Conservation (phyloP, 2,797 vertebrate genomes). For the Ctenopoma kingsleyae region DNA sequence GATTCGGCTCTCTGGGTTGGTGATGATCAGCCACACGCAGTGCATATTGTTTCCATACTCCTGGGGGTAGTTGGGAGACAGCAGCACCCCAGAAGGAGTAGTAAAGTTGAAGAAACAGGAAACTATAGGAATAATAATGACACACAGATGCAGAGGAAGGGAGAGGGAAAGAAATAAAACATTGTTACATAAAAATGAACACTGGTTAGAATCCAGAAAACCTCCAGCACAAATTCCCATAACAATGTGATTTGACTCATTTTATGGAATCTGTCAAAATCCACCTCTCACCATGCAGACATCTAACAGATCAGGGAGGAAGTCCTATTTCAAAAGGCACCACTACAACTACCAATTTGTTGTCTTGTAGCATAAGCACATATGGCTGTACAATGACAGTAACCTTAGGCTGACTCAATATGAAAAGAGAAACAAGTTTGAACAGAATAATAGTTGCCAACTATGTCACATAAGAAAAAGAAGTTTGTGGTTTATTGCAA, state of each 20-base stretch:
- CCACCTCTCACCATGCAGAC: neutral
- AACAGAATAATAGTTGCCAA: neutral
- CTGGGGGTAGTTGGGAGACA: slow-evolving; percentile 98
- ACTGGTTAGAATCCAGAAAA: slow-evolving; percentile 21
- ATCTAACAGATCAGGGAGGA: slow-evolving; percentile 8
- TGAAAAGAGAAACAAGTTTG: neutral
- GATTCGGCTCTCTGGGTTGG: slow-evolving; percentile 94
- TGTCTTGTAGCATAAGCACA: neutral
- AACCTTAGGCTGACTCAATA: neutral
- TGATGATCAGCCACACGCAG: slow-evolving; percentile 98
- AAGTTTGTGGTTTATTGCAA: neutral
- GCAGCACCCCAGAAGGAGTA: slow-evolving; percentile 92
- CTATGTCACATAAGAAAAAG: neutral
- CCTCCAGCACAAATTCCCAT: slow-evolving; percentile 12
- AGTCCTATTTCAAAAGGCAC: slow-evolving; percentile 24
- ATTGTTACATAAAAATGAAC: slow-evolving; percentile 32
- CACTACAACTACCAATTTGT: neutral
- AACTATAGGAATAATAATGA: slow-evolving; percentile 82
- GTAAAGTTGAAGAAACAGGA: slow-evolving; percentile 99
- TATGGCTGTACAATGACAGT: neutral
- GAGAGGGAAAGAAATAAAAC: slow-evolving; percentile 22
- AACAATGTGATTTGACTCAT: slow-evolving; percentile 17
- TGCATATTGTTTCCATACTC: slow-evolving; percentile 98
- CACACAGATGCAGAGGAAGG: neutral
- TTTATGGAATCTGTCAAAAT: slow-evolving; percentile 25